These are phyloP conservation scores for Macropis europaea DNA, from an alignment of 2,888 invertebrate species.

Conservation along the genomic window DNA sequence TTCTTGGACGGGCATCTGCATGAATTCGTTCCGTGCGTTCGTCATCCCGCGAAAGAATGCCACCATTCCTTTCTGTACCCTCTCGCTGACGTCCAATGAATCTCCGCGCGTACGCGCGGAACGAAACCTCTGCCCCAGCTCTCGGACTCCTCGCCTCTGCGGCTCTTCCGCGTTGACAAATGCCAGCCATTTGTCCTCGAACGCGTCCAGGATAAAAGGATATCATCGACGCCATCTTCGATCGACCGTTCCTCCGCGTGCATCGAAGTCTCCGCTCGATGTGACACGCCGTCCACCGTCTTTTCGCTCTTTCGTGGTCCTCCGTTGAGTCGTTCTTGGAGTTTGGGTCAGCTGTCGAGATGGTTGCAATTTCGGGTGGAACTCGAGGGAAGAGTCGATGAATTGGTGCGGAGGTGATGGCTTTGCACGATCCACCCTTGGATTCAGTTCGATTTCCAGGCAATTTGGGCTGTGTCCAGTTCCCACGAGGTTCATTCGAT, in stretches of 20 bases:
- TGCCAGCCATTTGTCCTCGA: slow-evolving; percentile 23
- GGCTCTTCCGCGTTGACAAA: slow-evolving; percentile 53
- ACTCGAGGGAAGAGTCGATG: too few relatives aligned
- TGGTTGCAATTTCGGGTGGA: not conserved
- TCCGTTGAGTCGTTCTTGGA: too few relatives aligned
- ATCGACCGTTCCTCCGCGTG: not conserved
- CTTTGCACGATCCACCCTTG: not conserved
- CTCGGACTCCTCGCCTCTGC: slow-evolving; percentile 18
- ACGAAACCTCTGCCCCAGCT: slow-evolving; percentile 34
- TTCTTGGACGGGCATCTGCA: slow-evolving; percentile 69
- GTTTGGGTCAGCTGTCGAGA: too few relatives aligned
- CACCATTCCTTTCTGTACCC: slow-evolving; percentile 26
- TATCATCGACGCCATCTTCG: slow-evolving; percentile 1
- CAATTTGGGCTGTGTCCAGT: slow-evolving; percentile 9
- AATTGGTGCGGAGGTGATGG: too few relatives aligned
- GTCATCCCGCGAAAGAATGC: slow-evolving; percentile 46
- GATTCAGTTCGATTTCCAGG: slow-evolving; percentile 8
- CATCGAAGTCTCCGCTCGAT: not conserved
- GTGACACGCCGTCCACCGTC: not conserved
- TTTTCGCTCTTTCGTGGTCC: not conserved
- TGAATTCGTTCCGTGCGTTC: slow-evolving; percentile 70
- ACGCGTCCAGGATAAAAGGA: not conserved
- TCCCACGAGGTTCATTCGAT: slow-evolving; percentile 37
- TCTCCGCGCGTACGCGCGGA: slow-evolving; percentile 39
- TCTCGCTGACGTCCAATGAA: slow-evolving; percentile 36